Base-by-base conservation (phyloP, 1,140 invertebrate species). In the Probaryconus sp. region DNA sequence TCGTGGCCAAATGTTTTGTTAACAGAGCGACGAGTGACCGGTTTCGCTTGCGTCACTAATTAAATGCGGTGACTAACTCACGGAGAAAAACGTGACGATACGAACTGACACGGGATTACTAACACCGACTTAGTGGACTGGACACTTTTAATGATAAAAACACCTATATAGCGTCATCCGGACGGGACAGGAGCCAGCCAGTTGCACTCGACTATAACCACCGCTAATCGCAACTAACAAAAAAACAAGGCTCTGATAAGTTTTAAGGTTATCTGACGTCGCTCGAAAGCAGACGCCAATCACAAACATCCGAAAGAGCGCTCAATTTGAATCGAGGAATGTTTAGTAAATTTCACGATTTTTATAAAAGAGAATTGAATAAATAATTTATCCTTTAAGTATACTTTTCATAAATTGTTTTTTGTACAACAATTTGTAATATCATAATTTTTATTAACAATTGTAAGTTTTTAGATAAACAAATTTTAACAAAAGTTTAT, bases 1-100 rank as follows among this genome's bases (percentile, higher is more conserved):
- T 96, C 53, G 80, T 86, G 28, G 30, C 21, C 37, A 14, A 69
- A 35, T 33, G 42, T 50, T 64, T 53, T 2, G 51, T 48, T 55
- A 20, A 38, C 30, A 28, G 51, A 35, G 56, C 35, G 24, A 72
- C 53, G 50, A 63, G 42, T 68, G 56, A 45, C 71, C 71, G 71
- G 71, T 75, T 63, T 60, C 35, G 21, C 61, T 73, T 56, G 56
- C 50, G 63, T 51, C 42, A 43, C 37, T 65, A 75, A 75, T 64
- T 69, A 60, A 40, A 69, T 45, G 53, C 35, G n/a, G n/a, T 75
- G 64, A 53, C 51, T 47, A 58, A 64, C 51, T 48, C 37, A 37
- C 17, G 31, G 43, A 11, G 4, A 69, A 67, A 75, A 75, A 75
- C 48, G 58, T 63, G 63, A 67, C 70, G 63, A 65, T 24, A 37